Base-by-base conservation (phyloP, 2,888 invertebrate species). In the Aricia artaxerxes region DNA sequence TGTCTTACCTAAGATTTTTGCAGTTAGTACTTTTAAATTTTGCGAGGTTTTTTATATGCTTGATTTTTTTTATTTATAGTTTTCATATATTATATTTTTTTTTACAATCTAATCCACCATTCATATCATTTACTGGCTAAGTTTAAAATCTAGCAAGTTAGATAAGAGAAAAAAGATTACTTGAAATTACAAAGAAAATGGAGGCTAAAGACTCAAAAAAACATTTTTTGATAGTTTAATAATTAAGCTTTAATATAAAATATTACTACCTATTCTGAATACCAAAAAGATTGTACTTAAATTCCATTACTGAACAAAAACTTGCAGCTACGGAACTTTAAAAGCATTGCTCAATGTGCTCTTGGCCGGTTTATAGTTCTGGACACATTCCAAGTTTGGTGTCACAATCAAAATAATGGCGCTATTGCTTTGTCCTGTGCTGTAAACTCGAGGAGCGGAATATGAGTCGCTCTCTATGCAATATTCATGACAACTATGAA, bases 371-470 rank as follows among this genome's bases (percentile, higher is more conserved):
- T 69, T 69, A 69, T 69, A 35, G 35, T 69, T 38, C 69, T 69
- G 69, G 69, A 69, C 13, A 38, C 69, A 69, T 69, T 69, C 69
- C 69, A 69, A 69, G 38, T 69, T 69, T 69, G 69, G 69, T 69
- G 69, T 38, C 13, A 69, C 69, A 69, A 69, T 69, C 69, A 69
- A 69, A 69, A 16, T 69, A 69, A 69, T 69, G 35, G 38, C 13
- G 13, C 35, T 16, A 69, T 35, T 2, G 69, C 69, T 69, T 38
- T 13, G 69, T 69, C 69, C 69, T 69, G 69, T 69, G 24, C 35
- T 35, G 35, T 69, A 69, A 38, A 38, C 13, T 38, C 13, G 35
- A 35, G 69, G 31, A 35, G 35, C 13, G 69, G 6, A 69, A 69
- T 69, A 38, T 69, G 69, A 64, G 64, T 64, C 31, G 69, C 35